Conservation (phyloP, 2,888 invertebrate species). For the Temnothorax rugatulus region DNA sequence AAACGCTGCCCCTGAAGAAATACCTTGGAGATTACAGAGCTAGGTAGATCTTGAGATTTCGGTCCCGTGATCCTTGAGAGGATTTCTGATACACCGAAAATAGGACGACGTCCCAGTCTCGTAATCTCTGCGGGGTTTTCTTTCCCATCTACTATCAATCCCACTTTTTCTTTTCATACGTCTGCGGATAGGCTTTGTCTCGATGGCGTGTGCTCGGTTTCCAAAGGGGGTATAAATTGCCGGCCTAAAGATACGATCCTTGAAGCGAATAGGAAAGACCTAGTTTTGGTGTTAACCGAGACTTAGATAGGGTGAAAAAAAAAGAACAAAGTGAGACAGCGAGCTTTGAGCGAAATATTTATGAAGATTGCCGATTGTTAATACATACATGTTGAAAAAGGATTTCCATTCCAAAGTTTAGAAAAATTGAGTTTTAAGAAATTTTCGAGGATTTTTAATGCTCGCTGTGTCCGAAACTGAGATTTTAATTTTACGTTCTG, state of each 20-base stretch:
- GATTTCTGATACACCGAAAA: slow-evolving; percentile 21
- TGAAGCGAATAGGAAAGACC: slow-evolving; percentile 67
- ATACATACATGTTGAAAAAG: slow-evolving; percentile 38
- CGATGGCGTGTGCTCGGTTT: slow-evolving; percentile 29
- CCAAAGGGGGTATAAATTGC: slow-evolving; percentile 71
- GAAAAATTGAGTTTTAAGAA: slow-evolving; percentile 24
- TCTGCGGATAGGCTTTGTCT: slow-evolving; percentile 47
- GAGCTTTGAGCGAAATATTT: slow-evolving; percentile 18
- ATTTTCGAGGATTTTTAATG: slow-evolving; percentile 20
- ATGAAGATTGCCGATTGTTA: neutral
- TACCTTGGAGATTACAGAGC: neutral
- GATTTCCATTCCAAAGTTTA: slow-evolving; percentile 16
- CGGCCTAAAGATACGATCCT: slow-evolving; percentile 67
- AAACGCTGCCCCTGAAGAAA: neutral
- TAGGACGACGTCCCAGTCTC: slow-evolving; percentile 11
- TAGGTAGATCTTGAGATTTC: neutral
- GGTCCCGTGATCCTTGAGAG: neutral
- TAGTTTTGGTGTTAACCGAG: slow-evolving; percentile 29
- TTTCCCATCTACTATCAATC: slow-evolving; percentile 58
- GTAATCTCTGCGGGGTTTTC: slow-evolving; percentile 55
- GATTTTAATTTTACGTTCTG: neutral
- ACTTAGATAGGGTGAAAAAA: neutral
- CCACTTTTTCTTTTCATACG: slow-evolving; percentile 49
- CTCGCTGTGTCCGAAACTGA: slow-evolving; percentile 15
- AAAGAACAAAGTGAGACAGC: neutral